Conservation (phyloP, 2,888 invertebrate genomes). For the Epirrhoe tristata region DNA sequence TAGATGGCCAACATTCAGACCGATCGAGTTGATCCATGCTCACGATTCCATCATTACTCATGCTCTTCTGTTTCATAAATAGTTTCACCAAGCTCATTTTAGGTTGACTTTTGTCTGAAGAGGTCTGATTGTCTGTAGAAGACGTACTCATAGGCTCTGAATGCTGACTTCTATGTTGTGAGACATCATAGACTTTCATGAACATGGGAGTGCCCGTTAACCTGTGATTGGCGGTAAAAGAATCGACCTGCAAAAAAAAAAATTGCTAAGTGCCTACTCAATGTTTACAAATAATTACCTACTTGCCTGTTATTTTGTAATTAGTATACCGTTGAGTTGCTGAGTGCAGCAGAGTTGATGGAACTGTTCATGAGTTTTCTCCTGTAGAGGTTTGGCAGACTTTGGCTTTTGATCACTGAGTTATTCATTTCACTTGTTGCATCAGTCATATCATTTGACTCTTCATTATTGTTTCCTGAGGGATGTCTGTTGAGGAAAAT, state of each 20-base stretch:
- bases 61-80: constrained; percentile 95
- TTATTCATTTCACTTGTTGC: constrained; percentile 85
- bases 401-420: constrained; percentile 90
- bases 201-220: constrained; percentile 73
- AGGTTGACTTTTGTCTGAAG: constrained; percentile 83
- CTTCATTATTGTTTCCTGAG: constrained; percentile 91
- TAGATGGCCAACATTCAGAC: constrained; percentile 92
- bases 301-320: constrained; percentile 40
- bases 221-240: constrained; percentile 78
- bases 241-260: constrained; percentile 75
- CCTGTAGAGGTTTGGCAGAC: constrained; percentile 90
- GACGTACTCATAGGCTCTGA: constrained; percentile 84
- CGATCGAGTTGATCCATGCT: constrained; percentile 90
- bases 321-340: constrained; percentile 89
- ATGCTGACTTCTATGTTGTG: constrained; percentile 79
- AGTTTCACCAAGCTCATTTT: constrained; percentile 93
- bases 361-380: constrained; percentile 82
- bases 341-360: constrained; percentile 84
- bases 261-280: constrained; percentile 44
- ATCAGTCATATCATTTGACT: constrained; percentile 81
- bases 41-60: constrained; percentile 90
- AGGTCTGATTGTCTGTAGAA: constrained; percentile 80
- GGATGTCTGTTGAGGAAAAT: constrained; percentile 86
- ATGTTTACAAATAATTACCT: constrained; percentile 38
- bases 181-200: constrained; percentile 82